These are phyloP conservation scores for Melipona beecheii DNA, from an alignment of 2,888 invertebrate species.

Conservation along the genomic window DNA sequence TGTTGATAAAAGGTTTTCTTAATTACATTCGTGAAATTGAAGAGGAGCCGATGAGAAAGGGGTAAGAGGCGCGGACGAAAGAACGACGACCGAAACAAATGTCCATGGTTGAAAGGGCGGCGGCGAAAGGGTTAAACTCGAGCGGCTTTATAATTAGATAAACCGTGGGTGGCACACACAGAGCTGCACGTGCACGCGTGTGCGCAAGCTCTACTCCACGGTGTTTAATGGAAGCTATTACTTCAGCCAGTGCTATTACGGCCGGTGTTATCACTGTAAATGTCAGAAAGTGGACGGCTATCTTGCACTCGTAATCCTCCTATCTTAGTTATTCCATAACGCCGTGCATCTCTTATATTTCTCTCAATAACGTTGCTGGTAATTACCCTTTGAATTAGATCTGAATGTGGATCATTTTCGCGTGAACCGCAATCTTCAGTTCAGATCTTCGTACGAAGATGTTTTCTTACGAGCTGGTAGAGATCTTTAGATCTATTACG, in stretches of 20 bases:
- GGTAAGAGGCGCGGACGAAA: background rate
- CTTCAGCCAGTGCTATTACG: constrained; percentile 29
- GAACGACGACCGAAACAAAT: background rate
- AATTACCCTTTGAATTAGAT: constrained; percentile 4
- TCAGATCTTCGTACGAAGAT: background rate
- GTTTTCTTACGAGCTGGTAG: too few relatives aligned
- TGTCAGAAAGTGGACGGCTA: constrained; percentile 42
- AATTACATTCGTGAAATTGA: background rate
- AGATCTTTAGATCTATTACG: too few relatives aligned
- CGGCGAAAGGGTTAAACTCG: constrained; percentile 20
- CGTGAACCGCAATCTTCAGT: background rate
- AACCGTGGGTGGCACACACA: background rate
- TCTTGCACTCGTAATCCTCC: constrained; percentile 16
- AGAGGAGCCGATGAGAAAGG: background rate
- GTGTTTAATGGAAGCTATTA: constrained; percentile 54
- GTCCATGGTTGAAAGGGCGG: background rate
- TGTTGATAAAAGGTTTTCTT: background rate
- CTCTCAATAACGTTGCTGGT: background rate
- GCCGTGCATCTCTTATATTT: background rate
- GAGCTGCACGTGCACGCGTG: background rate
- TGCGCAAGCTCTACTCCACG: constrained; percentile 1
- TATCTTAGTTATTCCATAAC: constrained; percentile 13
- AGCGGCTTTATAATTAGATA: constrained; percentile 45
- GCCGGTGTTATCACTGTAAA: constrained; percentile 43
- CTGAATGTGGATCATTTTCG: background rate